Conservation (phyloP, 1,140 invertebrate species). For the Dinoponera quadriceps region DNA sequence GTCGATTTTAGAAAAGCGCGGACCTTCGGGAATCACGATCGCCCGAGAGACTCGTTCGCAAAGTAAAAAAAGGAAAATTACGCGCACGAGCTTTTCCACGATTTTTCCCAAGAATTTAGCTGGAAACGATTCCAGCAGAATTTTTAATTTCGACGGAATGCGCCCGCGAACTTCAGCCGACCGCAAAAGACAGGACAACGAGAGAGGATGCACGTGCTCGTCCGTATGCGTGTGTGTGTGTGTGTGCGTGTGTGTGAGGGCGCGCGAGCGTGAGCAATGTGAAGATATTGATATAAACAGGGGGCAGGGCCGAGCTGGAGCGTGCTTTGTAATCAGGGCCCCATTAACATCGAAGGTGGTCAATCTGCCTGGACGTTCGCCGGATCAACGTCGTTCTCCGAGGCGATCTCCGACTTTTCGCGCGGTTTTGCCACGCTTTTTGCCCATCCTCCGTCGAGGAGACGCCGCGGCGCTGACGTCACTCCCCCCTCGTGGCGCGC, state of each 20-base stretch:
- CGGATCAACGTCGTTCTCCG: constrained; percentile 70
- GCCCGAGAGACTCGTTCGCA: not conserved
- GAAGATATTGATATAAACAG: constrained; percentile 86
- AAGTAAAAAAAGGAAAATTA: no score
- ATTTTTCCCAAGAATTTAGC: no score
- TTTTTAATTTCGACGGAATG: no score
- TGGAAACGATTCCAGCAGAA: no score
- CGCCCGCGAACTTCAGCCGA: no score
- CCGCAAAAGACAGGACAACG: constrained; percentile 14
- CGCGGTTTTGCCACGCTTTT: constrained; percentile 49
- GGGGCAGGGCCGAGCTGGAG: constrained; percentile 80
- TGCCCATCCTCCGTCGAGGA: constrained; percentile 10
- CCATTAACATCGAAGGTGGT: constrained; percentile 85
- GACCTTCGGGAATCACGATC: not conserved
- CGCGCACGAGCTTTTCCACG: no score
- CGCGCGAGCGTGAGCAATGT: constrained; percentile 63
- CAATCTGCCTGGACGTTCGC: constrained; percentile 74
- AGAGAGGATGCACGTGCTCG: constrained; percentile 47
- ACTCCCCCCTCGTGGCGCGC: not conserved
- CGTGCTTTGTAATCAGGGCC: constrained; percentile 84
- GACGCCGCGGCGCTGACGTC: constrained; percentile 50
- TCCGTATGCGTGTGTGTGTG: not conserved
- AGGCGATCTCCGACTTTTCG: constrained; percentile 66
- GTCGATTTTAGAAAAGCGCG: not conserved
- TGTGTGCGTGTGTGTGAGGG: not conserved